Evolutionary conservation across 1,140 invertebrate species (phyloP), one percentile per base, ranked within the genome.

Genomic region (Orussus abietinus): DNA sequence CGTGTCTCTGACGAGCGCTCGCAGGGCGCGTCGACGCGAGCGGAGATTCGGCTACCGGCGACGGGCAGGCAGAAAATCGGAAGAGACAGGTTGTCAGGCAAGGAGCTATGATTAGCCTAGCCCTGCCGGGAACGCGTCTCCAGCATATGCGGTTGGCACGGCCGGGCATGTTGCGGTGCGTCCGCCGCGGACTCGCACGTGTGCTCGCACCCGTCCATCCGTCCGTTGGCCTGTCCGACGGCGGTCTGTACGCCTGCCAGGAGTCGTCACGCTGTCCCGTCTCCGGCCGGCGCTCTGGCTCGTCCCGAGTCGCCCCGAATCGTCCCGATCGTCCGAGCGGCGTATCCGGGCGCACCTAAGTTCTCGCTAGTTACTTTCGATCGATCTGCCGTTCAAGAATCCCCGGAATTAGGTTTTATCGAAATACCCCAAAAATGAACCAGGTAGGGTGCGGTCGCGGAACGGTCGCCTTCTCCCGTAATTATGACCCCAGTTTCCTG

Each of bases 51-150:
- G 38, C 36, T 35, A 47, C 51, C 38, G 49, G 45, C 50, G 62
- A 66, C 53, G 57, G 59, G 49, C 61, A 62, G 59, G 61, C 67
- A 57, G 60, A 69, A 73, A 73, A 73, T 69, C 62, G 55, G 59
- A 69, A 66, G 69, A 72, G 69, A 71, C 70, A 73, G 70, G 68
- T 73, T 73, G 70, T 72, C 70, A 72, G 59, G 57, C 55, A 50
- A 41, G 49, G 38, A 50, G 65, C 69, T 73, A 72, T 73, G 65
- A 73, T 73, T 73, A 72, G 69, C 62, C 54, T 73, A 72, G 69
- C 62, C 54, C 33, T 39, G 53, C 51, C 40, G 51, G 45, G 45
- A 40, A 36, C 28, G 38, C 42, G 43, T 45, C 31, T 51, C 39
- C 42, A 53, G 60, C 57, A 57, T 62, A 47, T 59, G 63, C 46